Evolutionary conservation across 2,797 vertebrate species (phyloP), one percentile per base, ranked within the genome.

Genomic region (Pseudochirops corinnae): DNA sequence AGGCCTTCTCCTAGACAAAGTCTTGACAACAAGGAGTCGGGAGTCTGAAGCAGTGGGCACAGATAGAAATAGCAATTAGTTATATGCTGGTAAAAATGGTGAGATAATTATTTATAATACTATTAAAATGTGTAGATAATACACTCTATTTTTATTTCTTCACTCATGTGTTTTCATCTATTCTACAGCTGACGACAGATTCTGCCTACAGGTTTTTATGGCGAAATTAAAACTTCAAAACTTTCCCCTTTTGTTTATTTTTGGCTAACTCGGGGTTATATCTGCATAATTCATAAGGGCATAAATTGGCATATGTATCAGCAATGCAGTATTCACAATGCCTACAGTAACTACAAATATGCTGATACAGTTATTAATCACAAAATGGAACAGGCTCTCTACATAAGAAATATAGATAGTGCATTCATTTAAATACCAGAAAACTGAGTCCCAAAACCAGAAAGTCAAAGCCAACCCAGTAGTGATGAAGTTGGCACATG

Each of bases 111-210:
- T 58, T 46, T 94, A 46, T 57, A 56, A 56, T 90, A n/a, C 5
- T 4, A 55, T 3, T 93, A 6, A 95, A 90, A 90, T 60, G 53
- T 91, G 56, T 50, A 60, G 12, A 55, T 39, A 28, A 10, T 50
- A 13, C 53, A 2, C 33, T 60, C 90, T 56, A 55, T 67, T 87
- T 95, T 13, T 74, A 95, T 92, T 93, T 33, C 58, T 92, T 92
- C 95, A 74, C 4, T 96, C 0, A 55, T 55, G 57, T 93, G 1
- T 55, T 87, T 46, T 24, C 11, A 93, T 90, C 28, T 92, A 60
- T 93, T 91, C 29, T 56, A 0, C 33, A 93, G 93, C 52, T 56
- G 1, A 57, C 90, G 10, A 39, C 55, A 9, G 94, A 46, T 87
- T 46, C n/a, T 46, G 39, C 39, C 24, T 50, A 46, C 3, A 46